phyloP scores from a whole-genome alignment of 2,888 invertebrate genomes.

The Neuroscelio doddi region DNA sequence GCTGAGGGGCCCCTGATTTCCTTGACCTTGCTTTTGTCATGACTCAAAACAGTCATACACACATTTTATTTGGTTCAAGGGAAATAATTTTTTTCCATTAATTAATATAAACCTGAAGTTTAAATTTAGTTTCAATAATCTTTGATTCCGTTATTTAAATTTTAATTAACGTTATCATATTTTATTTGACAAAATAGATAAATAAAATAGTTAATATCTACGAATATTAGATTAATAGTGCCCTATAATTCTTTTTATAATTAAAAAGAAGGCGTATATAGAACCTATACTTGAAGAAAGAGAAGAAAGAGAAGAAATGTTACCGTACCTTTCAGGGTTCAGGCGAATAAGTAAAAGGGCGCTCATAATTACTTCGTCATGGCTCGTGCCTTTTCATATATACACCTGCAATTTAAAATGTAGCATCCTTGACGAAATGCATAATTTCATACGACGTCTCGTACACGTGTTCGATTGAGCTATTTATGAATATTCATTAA shows the following conservation, averaged over 20 bases:
- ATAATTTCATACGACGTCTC: slow-evolving; percentile 30
- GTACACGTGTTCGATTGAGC: slow-evolving; percentile 39
- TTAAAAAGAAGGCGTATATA: slow-evolving; percentile 33
- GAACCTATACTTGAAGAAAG: too few species aligned
- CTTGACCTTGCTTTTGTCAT: slow-evolving; percentile 20
- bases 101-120: too few species aligned
- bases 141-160: too few species aligned
- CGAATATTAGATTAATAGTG: slow-evolving; percentile 35
- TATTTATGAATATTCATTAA: slow-evolving; percentile 8
- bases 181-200: too few species aligned
- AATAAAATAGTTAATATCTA: slow-evolving; percentile 28
- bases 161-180: too few species aligned
- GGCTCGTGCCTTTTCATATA: slow-evolving; percentile 53
- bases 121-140: too few species aligned
- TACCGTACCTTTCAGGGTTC: slow-evolving; percentile 7
- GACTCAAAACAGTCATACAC: neutral
- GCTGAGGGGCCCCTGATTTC: slow-evolving; percentile 7
- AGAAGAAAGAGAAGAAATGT: slow-evolving; percentile 5
- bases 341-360: slow-evolving; percentile 31
- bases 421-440: slow-evolving; percentile 31
- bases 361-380: slow-evolving; percentile 56
- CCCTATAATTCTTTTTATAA: slow-evolving; percentile 26
- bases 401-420: slow-evolving; percentile 53
- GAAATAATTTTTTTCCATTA: slow-evolving; percentile 28
- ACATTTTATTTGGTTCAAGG: too few species aligned